A percentile compares a stretch with the other conserved stretches of the same genome.
These are phyloP conservation scores for Aphrocallistes beatrix DNA, from an alignment of 37 sponge, comb jelly and placozoan species.

Conservation along the genomic window DNA sequence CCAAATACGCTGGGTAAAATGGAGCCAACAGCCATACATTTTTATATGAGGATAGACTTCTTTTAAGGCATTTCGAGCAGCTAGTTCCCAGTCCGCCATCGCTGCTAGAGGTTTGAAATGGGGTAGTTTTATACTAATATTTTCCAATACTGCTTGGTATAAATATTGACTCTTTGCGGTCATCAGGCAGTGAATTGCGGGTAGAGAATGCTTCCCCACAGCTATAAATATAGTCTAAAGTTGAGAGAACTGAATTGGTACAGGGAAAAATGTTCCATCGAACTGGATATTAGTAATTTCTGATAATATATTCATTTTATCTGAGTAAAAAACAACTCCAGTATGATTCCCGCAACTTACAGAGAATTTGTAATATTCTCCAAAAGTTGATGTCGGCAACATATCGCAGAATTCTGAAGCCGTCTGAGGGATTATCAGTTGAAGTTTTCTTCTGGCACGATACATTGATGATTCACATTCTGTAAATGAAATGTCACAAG, in stretches of 20 bases:
- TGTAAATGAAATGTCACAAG: conserved; percentile 7
- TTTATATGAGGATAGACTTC: neutral
- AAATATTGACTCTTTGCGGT: neutral
- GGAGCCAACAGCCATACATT: neutral
- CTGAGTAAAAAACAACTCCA: conserved; percentile 17
- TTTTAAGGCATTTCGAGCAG: neutral
- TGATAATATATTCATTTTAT: neutral
- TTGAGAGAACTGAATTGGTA: conserved; percentile 17
- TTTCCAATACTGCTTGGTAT: conserved; percentile 17
- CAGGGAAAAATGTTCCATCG: conserved; percentile 1
- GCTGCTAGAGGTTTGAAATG: conserved; percentile 5
- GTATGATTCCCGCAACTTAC: conserved; percentile 6
- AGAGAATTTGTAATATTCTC: conserved; percentile 15
- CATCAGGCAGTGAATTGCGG: neutral
- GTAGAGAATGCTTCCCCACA: neutral
- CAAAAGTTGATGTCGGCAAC: neutral
- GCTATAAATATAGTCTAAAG: neutral
- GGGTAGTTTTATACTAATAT: neutral
- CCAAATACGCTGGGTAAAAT: conserved; percentile 8
- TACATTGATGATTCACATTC: conserved; percentile 2
- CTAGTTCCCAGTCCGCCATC: neutral
- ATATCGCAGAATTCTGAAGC: conserved; percentile 3
- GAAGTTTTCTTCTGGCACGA: neutral
- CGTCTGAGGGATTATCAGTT: conserved; percentile 13
- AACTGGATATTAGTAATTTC: neutral